Base-by-base conservation (phyloP, 2,797 vertebrate genomes). In the Melanotaenia pygmaea region DNA sequence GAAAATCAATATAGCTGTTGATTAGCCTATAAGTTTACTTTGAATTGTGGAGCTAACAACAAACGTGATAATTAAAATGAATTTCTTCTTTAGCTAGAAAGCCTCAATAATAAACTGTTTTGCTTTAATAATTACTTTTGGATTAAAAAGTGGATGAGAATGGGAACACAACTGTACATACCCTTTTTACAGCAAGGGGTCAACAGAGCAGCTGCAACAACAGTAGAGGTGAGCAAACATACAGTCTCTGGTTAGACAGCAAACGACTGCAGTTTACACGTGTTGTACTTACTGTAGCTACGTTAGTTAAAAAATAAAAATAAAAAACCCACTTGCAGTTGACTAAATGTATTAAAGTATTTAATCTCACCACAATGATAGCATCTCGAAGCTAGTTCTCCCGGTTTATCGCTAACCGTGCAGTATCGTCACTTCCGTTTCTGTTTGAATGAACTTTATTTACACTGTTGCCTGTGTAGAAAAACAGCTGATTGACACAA, bases 401-500 rank as follows among this genome's bases (percentile, higher is more conserved):
- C 2, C 13, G 0, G 5, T 9, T 18, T 24, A 10, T 20, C 59
- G 34, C 0, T 53, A 67, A 28, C 32, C 1, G 4, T 1, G 14
- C 0, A 7, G 0, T 1, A 1, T 0, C 0, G 11, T 0, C 12
- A 70, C 26, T 90, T 92, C 90, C 91, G 84, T 10, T 90, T 91
- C 89, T 89, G 75, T 51, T 89, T 87, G 65, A 59, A 80, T 0
- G 0, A 90, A 83, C 88, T 90, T 91, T 90, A 90, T 88, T 69
- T 26, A 79, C 72, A 79, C 50, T 0, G 0, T 0, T 0, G 16
- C 5, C 7, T 12, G 4, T 7, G 3, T 20, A 1, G 5, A 4
- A 4, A n/a, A 18, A 12, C 50, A 24, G 50, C 10, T 11, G n/a
- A 24, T 9, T 1, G 3, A 1, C 22, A 24, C 50, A 53, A 26